Base-by-base conservation (phyloP, 2,113 vertebrate genomes). In the Oceanites oceanicus region DNA sequence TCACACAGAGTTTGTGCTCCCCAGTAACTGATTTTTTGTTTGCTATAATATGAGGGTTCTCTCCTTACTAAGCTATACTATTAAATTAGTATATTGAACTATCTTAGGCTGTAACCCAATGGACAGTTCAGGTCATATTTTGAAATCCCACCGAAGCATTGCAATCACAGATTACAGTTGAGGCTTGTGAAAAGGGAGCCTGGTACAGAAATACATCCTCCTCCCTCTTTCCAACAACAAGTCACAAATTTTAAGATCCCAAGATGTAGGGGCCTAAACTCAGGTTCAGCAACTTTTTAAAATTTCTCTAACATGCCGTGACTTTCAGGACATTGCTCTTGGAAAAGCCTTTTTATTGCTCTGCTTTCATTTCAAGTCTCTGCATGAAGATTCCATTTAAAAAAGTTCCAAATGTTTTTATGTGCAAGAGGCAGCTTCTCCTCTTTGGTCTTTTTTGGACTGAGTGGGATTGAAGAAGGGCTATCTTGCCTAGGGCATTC, bases 341-440 rank as follows among this genome's bases (percentile, higher is more conserved):
- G 15, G 91, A 97, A 96, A 90, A 93, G 81, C 47, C 62, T 76
- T 91, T 95, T 91, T 71, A 85, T 74, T 52, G 86, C 76, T 58
- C 45, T 62, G 32, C 90, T 96, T 95, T 88, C 74, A 73, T 92
- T 96, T 93, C 77, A 50, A 68, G 58, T 76, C 61, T 63, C 78
- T 74, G 55, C 63, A 96, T 86, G 94, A 96, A 95, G 90, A 91
- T 82, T 88, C 86, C 83, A 93, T 96, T 97, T 94, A 84, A 49
- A 61, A 94, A 95, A 38, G 34, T 68, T 94, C 82, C 70, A 65
- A 58, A 67, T 45, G 47, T 45, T 90, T 95, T 94, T 89, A 84
- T 80, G 89, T 93, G 58, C 67, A 96, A 96, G 92, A 90, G 44
- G 49, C 85, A 73, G 68, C 86, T 95, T 94, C 88, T 94, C 76